These are phyloP conservation scores for Bombus superbus DNA, from an alignment of 1,140 invertebrate species.

Conservation along the genomic window DNA sequence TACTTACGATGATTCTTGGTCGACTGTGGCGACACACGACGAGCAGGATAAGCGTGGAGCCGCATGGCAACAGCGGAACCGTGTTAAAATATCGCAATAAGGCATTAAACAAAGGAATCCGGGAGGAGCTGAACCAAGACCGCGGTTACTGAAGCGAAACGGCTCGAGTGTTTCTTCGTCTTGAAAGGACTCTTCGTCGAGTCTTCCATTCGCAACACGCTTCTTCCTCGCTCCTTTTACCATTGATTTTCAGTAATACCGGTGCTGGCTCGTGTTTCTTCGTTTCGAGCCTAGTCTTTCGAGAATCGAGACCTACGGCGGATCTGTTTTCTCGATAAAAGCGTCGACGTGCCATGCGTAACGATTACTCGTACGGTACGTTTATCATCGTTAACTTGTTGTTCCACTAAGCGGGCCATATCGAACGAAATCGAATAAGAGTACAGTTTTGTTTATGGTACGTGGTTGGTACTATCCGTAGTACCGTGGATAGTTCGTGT, in stretches of 20 bases:
- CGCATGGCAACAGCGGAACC: constrained; percentile 69
- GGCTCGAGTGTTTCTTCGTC: constrained; percentile 64
- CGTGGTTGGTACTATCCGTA: too few species aligned
- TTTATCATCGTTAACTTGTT: not conserved
- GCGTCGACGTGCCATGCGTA: constrained; percentile 22
- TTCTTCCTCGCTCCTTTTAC: constrained; percentile 34
- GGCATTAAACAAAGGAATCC: constrained; percentile 80
- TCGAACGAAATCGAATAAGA: constrained; percentile 5
- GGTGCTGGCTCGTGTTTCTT: not conserved
- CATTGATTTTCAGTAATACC: not conserved
- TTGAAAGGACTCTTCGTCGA: constrained; percentile 58
- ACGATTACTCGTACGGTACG: constrained; percentile 28
- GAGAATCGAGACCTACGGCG: constrained; percentile 19
- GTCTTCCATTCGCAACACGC: constrained; percentile 55
- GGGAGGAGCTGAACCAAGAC: constrained; percentile 74
- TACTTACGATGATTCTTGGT: constrained; percentile 19
- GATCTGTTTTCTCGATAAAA: constrained; percentile 40
- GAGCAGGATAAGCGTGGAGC: constrained; percentile 40
- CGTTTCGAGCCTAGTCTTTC: not conserved
- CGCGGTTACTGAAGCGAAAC: constrained; percentile 75
- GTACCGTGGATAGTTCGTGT: not conserved
- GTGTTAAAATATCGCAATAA: constrained; percentile 78
- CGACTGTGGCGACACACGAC: constrained; percentile 55
- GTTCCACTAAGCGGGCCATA: not conserved
- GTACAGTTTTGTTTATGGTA: not conserved